Percentiles rank a stretch among this genome's conserved stretches.
phyloP scores from a whole-genome alignment of 2,888 invertebrate genomes.

The Campoplex nolae region DNA sequence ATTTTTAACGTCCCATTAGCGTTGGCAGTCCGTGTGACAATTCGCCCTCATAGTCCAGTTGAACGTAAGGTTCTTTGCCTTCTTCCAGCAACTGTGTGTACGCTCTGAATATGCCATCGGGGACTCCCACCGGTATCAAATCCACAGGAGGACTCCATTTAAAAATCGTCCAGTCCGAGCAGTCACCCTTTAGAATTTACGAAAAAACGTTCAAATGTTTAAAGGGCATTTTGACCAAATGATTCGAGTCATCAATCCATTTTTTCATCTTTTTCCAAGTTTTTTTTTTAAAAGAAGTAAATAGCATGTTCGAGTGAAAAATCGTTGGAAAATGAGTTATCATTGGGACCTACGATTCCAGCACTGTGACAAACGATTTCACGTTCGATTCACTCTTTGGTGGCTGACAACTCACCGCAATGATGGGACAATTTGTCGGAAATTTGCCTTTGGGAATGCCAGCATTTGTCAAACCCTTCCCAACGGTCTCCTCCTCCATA shows the following conservation, averaged over 20 bases:
- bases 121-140: conserved; percentile 50
- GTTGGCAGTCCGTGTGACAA: conserved; percentile 6
- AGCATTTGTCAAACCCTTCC: conserved; percentile 46
- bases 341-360: too few species aligned
- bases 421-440: conserved; percentile 63
- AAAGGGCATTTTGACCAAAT: not conserved
- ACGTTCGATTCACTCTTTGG: too few species aligned
- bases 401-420: conserved; percentile 45
- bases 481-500: conserved; percentile 52
- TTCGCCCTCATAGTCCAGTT: conserved; percentile 32
- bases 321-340: too few species aligned
- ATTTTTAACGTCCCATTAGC: conserved; percentile 36
- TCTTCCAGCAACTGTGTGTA: conserved; percentile 35
- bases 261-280: too few species aligned
- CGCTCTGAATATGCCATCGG: conserved; percentile 49
- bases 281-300: too few species aligned
- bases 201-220: not conserved
- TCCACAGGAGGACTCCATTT: conserved; percentile 49
- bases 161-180: conserved; percentile 32
- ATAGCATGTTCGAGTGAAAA: too few species aligned
- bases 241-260: too few species aligned
- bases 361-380: too few species aligned
- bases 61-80: conserved; percentile 51
- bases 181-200: conserved; percentile 55
- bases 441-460: conserved; percentile 63